A percentile compares a stretch with the other conserved stretches of the same genome.
Conservation (phyloP, 2,797 vertebrate species). For the Malurus splendens region DNA sequence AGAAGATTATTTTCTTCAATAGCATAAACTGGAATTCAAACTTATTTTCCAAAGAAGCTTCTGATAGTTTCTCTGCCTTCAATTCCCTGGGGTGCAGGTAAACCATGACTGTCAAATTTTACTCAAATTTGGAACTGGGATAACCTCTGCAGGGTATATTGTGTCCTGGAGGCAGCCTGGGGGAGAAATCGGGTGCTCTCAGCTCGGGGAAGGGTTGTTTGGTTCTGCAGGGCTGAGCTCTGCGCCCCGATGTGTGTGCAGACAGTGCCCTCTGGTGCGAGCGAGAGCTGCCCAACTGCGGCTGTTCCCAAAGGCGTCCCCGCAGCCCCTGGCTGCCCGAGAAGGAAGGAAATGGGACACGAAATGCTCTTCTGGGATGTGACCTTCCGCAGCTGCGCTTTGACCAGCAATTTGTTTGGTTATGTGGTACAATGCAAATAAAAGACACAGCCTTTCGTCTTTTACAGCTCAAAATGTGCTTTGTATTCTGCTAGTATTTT, state of each 20-base stretch:
- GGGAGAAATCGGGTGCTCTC: not conserved
- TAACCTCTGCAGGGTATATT: not conserved
- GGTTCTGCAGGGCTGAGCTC: not conserved
- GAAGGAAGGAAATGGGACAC: not conserved
- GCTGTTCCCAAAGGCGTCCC: not conserved
- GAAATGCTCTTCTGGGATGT: not conserved
- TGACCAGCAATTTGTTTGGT: not conserved
- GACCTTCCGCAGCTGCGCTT: not conserved
- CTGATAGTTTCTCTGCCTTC: not conserved
- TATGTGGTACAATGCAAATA: not conserved
- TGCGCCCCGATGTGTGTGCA: not conserved
- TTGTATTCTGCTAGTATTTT: not conserved
- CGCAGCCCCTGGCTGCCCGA: not conserved
- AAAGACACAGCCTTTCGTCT: not conserved
- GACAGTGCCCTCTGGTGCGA: constrained; percentile 54
- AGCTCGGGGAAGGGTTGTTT: accelerated
- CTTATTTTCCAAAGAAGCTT: not conserved
- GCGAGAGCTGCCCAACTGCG: not conserved
- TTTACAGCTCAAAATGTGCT: not conserved
- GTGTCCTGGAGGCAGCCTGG: not conserved
- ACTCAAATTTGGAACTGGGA: not conserved
- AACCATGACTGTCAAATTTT: not conserved
- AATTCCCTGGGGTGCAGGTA: not conserved
- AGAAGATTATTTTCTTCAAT: not conserved
- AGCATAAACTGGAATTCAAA: not conserved